Conservation (phyloP, 2,113 vertebrate genomes). For the Corythornis cristatus region DNA sequence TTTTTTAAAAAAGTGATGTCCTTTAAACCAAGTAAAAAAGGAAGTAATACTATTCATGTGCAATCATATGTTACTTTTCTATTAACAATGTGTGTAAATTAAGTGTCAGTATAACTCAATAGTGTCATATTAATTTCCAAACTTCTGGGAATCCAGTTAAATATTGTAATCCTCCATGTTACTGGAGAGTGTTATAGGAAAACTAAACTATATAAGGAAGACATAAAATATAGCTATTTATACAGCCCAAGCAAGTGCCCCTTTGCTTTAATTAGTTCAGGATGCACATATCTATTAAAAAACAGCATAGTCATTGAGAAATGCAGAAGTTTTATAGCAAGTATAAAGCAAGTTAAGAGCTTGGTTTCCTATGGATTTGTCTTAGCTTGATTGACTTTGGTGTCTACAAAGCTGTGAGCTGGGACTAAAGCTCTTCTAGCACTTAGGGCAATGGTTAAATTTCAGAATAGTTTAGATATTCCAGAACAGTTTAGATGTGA, state of each 20-base stretch:
- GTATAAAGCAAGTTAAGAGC: background rate
- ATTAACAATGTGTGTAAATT: background rate
- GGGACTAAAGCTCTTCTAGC: background rate
- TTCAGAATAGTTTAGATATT: background rate
- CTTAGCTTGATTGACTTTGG: background rate
- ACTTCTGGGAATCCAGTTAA: background rate
- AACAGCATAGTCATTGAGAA: background rate
- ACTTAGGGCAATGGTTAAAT: background rate
- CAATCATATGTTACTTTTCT: background rate
- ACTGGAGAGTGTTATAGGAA: background rate
- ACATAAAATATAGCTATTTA: background rate
- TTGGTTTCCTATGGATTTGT: background rate
- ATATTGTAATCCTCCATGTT: background rate
- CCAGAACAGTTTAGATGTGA: background rate
- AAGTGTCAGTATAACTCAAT: background rate
- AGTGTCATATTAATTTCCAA: background rate
- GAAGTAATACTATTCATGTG: background rate
- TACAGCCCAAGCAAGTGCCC: background rate
- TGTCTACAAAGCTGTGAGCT: background rate
- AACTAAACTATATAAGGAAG: background rate
- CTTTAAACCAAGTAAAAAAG: background rate
- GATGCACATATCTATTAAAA: background rate
- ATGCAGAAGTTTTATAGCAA: background rate
- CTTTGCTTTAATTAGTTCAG: background rate
- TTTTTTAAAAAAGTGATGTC: background rate